Evolutionary conservation across 2,888 invertebrate genomes (phyloP).

Genomic region (Chrysolina haemoptera): DNA sequence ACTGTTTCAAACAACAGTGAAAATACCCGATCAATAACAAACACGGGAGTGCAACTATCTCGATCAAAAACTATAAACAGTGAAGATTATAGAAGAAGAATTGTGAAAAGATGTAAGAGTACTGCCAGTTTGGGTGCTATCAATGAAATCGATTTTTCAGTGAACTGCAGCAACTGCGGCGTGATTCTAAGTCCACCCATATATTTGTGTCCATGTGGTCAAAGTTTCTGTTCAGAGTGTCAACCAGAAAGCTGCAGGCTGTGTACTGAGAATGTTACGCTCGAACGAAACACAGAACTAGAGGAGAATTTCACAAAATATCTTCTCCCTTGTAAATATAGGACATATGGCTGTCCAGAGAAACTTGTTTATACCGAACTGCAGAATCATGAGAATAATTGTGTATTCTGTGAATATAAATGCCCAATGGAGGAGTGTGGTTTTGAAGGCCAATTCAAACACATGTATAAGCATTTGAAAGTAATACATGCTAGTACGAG

Average conservation of each 20-base stretch:
- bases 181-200: constrained; percentile 57
- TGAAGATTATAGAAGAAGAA: constrained; percentile 46
- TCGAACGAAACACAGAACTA: constrained; percentile 53
- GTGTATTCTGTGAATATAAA: constrained; percentile 58
- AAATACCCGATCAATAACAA: neutral
- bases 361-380: constrained; percentile 55
- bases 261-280: constrained; percentile 54
- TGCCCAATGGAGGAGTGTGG: constrained; percentile 57
- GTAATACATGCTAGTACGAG: constrained; percentile 59
- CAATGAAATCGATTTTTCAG: constrained; percentile 49
- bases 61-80: constrained; percentile 52
- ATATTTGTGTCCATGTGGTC: constrained; percentile 55
- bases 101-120: constrained; percentile 48
- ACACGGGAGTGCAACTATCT: constrained; percentile 31
- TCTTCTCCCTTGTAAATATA: constrained; percentile 56
- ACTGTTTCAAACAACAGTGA: neutral
- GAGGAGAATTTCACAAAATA: constrained; percentile 56
- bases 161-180: constrained; percentile 55
- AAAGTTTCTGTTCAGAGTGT: constrained; percentile 58
- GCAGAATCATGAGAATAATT: constrained; percentile 54
- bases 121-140: constrained; percentile 52
- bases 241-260: constrained; percentile 50
- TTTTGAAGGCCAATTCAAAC: constrained; percentile 51
- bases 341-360: constrained; percentile 56
- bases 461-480: constrained; percentile 56